Percentiles rank a stretch among this genome's conserved stretches.
These are phyloP conservation scores for Cosmia pyralina DNA, from an alignment of 2,888 invertebrate species.

Conservation along the genomic window DNA sequence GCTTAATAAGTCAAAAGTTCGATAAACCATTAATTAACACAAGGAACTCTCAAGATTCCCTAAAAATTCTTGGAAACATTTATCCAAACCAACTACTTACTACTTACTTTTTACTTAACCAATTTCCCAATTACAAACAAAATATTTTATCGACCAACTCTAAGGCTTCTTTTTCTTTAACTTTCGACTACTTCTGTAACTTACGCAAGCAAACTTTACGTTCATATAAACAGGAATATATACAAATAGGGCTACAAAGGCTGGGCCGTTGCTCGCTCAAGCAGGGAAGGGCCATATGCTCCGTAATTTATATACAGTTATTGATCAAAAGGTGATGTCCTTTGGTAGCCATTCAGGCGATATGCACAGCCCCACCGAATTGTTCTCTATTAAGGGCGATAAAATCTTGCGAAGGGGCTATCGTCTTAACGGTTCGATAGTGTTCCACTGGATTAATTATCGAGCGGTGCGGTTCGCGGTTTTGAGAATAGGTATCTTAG, in stretches of 20 bases:
- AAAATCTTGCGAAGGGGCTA: constrained; percentile 83
- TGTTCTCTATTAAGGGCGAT: constrained; percentile 86
- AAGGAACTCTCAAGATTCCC: not conserved
- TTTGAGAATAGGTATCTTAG: constrained; percentile 60
- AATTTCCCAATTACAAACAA: constrained; percentile 29
- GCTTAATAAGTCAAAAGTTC: not conserved
- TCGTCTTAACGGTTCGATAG: constrained; percentile 76
- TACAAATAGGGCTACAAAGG: constrained; percentile 77
- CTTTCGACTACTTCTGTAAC: constrained; percentile 31
- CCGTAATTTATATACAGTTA: constrained; percentile 90
- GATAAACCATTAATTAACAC: constrained; percentile 23
- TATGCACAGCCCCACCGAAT: constrained; percentile 80
- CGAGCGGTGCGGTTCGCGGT: constrained; percentile 68
- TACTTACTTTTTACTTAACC: not conserved
- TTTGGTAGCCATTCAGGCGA: constrained; percentile 87
- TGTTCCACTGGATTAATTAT: constrained; percentile 77
- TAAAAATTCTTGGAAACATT: constrained; percentile 4
- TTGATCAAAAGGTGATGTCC: constrained; percentile 89
- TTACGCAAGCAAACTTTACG: constrained; percentile 51
- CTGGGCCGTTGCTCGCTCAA: constrained; percentile 81
- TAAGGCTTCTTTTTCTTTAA: constrained; percentile 44
- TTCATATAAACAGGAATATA: constrained; percentile 69
- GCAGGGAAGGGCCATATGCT: constrained; percentile 88
- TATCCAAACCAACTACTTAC: not conserved
- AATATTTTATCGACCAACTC: constrained; percentile 14